Evolutionary conservation across 2,113 vertebrate species (phyloP).

Genomic region (Petromus typicus): DNA sequence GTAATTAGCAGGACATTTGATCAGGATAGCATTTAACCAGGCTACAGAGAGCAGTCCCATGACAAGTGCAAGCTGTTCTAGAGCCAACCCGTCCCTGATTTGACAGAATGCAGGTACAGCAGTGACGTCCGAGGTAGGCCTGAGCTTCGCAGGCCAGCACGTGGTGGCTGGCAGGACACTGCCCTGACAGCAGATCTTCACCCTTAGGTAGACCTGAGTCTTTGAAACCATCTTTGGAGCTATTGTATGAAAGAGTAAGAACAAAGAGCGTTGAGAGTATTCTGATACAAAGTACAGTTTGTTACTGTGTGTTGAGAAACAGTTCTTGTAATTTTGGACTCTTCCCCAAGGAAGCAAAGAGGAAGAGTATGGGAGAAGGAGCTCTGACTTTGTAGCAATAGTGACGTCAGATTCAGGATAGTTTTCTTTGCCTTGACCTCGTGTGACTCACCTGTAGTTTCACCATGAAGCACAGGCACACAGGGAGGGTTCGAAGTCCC

Average conservation of each 20-base stretch:
- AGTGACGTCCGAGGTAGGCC: background rate
- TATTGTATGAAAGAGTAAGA: background rate
- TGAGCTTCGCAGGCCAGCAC: background rate
- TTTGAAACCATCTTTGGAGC: background rate
- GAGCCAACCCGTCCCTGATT: background rate
- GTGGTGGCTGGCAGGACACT: background rate
- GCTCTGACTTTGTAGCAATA: background rate
- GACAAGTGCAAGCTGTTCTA: background rate
- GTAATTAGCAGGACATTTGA: background rate
- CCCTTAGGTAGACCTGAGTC: background rate
- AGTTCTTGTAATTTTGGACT: background rate
- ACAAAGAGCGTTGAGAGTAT: background rate
- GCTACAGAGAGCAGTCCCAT: background rate
- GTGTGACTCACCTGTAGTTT: background rate
- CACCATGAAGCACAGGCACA: background rate
- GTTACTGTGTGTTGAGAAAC: background rate
- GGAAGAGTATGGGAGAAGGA: background rate
- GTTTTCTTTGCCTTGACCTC: background rate
- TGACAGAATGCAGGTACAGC: background rate
- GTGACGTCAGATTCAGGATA: background rate
- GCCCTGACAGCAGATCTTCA: constrained; percentile 6
- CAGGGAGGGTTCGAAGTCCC: background rate
- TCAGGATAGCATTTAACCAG: background rate
- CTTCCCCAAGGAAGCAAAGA: background rate
- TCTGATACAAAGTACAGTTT: background rate